Evolutionary conservation across 2,888 invertebrate species (phyloP).

Genomic region (Tineola bisselliella): DNA sequence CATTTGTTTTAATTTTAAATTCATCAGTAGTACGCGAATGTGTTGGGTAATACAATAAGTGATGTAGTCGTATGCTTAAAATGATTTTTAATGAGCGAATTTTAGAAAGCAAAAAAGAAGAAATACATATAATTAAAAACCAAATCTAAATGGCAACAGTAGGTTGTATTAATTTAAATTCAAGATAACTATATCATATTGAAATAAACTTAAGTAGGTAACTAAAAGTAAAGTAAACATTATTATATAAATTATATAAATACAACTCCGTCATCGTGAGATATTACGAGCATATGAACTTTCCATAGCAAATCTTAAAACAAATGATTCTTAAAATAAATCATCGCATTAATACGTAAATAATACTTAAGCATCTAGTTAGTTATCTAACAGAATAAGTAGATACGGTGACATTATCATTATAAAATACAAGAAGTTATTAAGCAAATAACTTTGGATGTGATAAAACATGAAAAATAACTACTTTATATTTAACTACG

Average conservation of each 20-base stretch:
- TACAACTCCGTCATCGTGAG: slow-evolving; percentile 3
- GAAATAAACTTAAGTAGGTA: background rate
- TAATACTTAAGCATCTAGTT: slow-evolving; percentile 7
- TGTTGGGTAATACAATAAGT: no score
- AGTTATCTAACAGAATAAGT: slow-evolving; percentile 3
- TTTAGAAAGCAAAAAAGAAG: no score
- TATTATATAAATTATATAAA: slow-evolving; percentile 1
- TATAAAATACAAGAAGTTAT: background rate
- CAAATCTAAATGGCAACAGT: background rate
- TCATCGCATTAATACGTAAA: slow-evolving; percentile 10
- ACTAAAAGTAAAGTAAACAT: background rate
- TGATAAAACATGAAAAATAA: background rate
- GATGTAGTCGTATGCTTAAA: no score
- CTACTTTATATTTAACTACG: background rate
- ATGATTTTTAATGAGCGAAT: no score
- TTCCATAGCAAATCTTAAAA: slow-evolving; percentile 13
- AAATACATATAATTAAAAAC: background rate
- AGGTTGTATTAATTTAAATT: background rate
- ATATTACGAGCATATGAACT: slow-evolving; percentile 9
- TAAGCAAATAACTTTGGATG: slow-evolving; percentile 1
- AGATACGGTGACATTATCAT: slow-evolving; percentile 5
- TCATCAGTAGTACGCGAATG: no score
- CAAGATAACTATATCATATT: slow-evolving; percentile 3
- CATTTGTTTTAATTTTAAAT: no score
- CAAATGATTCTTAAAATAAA: slow-evolving; percentile 12